Evolutionary conservation across 2,888 invertebrate genomes (phyloP), one percentile per base, ranked within the genome.

Genomic region (Diplolepis rosae): DNA sequence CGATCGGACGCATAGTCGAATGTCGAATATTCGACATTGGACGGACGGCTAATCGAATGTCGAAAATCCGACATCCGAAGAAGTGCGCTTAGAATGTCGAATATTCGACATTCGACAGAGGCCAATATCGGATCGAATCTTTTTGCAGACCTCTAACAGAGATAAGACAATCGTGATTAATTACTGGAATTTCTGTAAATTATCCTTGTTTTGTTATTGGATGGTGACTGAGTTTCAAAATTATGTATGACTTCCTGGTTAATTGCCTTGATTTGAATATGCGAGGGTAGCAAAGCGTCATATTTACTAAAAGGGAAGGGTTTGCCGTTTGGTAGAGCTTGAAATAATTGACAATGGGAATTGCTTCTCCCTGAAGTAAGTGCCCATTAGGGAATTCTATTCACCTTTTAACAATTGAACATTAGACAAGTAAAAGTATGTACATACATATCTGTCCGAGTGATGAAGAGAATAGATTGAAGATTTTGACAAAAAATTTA

Each of bases 341-440:
- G 39, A 39, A 61, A 61, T 61, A 39, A 35, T 61, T 22, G 39
- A 39, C 61, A 24, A 61, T 39, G 39, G 39, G 24, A 39, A 61
- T 39, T 18, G 39, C 7, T 35, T 35, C n/a, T 24, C 24, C 30
- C 30, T 39, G 24, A n/a, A n/a, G n/a, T 52, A 61, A 61, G 39
- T 61, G 5, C 22, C 61, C 39, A 24, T 22, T n/a, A 39, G 39
- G 24, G 56, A 32, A 27, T 61, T 39, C n/a, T 5, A 24, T 24
- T 61, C 22, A 61, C 35, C 18, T 22, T 28, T 28, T 18, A 54
- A 54, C 61, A 39, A 24, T 39, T 61, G 24, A 61, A 61, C 39
- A 39, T 35, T 61, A 24, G 24, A 39, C 35, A 61, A 27, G 39
- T 22, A 35, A 35, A 61, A 61, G 9, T 22, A 61, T 24, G 39